Conservation (phyloP, 2,113 vertebrate genomes). For the Phyllostomus discolor region DNA sequence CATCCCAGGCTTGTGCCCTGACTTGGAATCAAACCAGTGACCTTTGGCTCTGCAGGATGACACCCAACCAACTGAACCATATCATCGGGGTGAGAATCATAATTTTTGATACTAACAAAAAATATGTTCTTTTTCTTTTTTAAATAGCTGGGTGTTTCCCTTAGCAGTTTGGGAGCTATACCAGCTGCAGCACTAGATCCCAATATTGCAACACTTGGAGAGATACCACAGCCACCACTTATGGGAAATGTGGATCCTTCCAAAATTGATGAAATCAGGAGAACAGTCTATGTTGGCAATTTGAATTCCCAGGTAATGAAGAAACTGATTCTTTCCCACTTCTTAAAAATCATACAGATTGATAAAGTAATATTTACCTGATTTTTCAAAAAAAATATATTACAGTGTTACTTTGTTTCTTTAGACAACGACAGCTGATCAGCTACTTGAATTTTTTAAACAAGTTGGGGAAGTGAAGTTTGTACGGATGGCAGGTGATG, state of each 20-base stretch:
- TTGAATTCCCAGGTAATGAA: constrained; percentile 93
- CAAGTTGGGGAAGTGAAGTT: constrained; percentile 98
- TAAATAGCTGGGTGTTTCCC: constrained; percentile 87
- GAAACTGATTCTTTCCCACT: not conserved
- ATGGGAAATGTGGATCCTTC: constrained; percentile 97
- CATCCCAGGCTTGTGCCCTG: too few species aligned
- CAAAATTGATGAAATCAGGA: constrained; percentile 95
- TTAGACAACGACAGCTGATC: constrained; percentile 94
- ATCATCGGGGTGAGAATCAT: not conserved
- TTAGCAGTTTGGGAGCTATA: constrained; percentile 87
- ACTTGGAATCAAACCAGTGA: too few species aligned
- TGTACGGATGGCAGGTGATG: constrained; percentile 97
- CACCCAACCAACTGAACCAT: too few species aligned
- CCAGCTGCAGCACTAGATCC: constrained; percentile 85
- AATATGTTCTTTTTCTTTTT: not conserved
- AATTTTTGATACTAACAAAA: not conserved
- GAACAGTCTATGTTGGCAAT: constrained; percentile 97
- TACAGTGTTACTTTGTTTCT: constrained; percentile 51
- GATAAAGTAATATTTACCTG: not conserved
- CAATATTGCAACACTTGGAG: constrained; percentile 80
- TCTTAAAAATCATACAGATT: not conserved
- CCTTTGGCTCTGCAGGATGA: too few species aligned
- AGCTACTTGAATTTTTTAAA: constrained; percentile 95
- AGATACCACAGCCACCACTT: constrained; percentile 88
- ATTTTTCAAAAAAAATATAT: not conserved